Percentiles rank a stretch among this genome's conserved stretches.
Conservation (phyloP, 2,888 invertebrate species). For the Eupeodes latifasciatus region DNA sequence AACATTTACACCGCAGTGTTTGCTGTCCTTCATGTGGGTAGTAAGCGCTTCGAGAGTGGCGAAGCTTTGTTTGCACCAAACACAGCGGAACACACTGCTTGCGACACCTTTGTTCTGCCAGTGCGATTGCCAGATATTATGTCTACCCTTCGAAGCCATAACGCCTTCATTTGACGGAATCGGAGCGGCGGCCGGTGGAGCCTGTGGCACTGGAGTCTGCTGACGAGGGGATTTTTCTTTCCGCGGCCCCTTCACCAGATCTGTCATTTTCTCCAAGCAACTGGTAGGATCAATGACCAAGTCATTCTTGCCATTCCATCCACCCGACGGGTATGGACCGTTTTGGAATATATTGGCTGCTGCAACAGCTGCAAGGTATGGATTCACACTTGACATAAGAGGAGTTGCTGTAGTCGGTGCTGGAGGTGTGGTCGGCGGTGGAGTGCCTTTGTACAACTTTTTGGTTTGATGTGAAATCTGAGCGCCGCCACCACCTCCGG, state of each 20-base stretch:
- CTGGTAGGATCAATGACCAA: slow-evolving; percentile 93
- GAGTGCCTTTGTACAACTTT: slow-evolving; percentile 85
- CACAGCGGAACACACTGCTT: slow-evolving; percentile 97
- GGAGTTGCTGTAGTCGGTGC: slow-evolving; percentile 87
- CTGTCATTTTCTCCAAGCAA: slow-evolving; percentile 95
- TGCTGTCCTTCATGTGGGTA: slow-evolving; percentile 99
- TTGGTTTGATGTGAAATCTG: slow-evolving; percentile 79
- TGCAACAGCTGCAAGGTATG: slow-evolving; percentile 92
- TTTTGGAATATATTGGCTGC: slow-evolving; percentile 92
- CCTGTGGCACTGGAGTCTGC: slow-evolving; percentile 81
- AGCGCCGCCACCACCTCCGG: slow-evolving; percentile 77
- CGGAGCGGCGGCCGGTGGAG: slow-evolving; percentile 68
- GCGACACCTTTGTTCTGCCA: slow-evolving; percentile 98
- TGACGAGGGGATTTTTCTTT: slow-evolving; percentile 85
- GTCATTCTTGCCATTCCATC: slow-evolving; percentile 90
- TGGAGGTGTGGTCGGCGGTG: slow-evolving; percentile 87
- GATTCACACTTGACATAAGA: slow-evolving; percentile 91
- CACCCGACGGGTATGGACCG: slow-evolving; percentile 87
- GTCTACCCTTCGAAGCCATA: slow-evolving; percentile 86
- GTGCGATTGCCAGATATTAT: slow-evolving; percentile 98
- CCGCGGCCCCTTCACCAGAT: slow-evolving; percentile 90
- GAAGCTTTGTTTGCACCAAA: slow-evolving; percentile 99
- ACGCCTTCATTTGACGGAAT: slow-evolving; percentile 79
- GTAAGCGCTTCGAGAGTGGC: slow-evolving; percentile 97
- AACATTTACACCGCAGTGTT: slow-evolving; percentile 96